Conservation (phyloP, 1,140 invertebrate species). For the Saxidomus purpurata region DNA sequence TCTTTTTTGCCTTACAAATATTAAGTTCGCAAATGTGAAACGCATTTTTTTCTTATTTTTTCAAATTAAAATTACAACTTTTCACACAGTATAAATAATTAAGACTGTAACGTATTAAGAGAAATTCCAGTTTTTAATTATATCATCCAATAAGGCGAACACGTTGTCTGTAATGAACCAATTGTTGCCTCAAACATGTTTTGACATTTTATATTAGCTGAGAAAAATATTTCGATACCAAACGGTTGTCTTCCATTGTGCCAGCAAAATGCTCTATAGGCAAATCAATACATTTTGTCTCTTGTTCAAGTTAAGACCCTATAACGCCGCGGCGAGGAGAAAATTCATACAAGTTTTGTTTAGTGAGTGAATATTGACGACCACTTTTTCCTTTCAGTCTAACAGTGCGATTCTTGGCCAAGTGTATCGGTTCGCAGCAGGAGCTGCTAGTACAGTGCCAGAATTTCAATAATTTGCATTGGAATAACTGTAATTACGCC, state of each 20-base stretch:
- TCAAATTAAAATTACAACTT: no score
- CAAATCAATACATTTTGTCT: conserved; percentile 10
- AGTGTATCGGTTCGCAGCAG: background rate
- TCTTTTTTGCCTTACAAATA: no score
- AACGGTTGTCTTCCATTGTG: background rate
- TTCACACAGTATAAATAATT: no score
- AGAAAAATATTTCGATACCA: background rate
- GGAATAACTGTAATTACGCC: background rate
- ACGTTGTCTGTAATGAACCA: background rate
- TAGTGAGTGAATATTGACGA: conserved; percentile 7
- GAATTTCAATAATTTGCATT: background rate
- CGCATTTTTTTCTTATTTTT: no score
- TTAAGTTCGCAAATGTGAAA: no score
- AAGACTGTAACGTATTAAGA: no score
- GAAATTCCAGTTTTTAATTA: no score
- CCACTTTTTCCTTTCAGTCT: background rate
- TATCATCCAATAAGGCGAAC: no score
- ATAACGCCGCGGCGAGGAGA: background rate
- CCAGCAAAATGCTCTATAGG: background rate
- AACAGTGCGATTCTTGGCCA: background rate
- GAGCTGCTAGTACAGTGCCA: background rate
- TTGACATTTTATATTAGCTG: background rate
- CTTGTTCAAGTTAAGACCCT: background rate
- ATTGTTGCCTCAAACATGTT: background rate
- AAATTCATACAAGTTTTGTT: background rate